Conservation (phyloP, 2,113 vertebrate genomes). For the Stegostoma tigrinum region DNA sequence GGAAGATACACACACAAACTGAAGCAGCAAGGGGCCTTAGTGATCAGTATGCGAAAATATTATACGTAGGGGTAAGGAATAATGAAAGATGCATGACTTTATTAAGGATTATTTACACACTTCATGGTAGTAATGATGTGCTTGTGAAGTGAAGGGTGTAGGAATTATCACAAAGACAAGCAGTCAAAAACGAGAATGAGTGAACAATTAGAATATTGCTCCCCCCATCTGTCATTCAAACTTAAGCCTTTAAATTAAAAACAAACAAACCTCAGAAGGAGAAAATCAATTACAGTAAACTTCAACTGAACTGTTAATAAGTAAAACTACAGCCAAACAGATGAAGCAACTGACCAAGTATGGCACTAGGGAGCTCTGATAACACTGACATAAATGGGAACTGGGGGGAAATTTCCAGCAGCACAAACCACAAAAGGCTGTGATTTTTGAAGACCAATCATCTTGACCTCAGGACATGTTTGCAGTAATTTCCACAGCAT, state of each 20-base stretch:
- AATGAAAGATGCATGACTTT: background rate
- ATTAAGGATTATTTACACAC: background rate
- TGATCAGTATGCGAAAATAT: background rate
- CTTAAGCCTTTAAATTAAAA: background rate
- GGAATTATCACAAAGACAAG: too few relatives aligned
- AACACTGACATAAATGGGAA: too few relatives aligned
- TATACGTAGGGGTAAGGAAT: background rate
- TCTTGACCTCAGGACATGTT: too few relatives aligned
- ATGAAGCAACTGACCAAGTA: too few relatives aligned
- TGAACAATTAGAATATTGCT: background rate
- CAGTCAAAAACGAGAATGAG: background rate
- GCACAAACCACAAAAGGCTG: too few relatives aligned
- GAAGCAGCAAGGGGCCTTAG: background rate
- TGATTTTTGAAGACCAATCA: too few relatives aligned
- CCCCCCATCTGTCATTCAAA: background rate
- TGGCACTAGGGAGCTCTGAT: too few relatives aligned
- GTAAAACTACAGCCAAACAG: background rate
- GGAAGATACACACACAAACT: background rate
- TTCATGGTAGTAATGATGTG: background rate
- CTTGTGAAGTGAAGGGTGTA: too few relatives aligned
- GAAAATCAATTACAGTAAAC: background rate
- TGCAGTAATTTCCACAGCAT: too few relatives aligned
- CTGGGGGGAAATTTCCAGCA: too few relatives aligned
- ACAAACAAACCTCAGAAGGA: background rate
- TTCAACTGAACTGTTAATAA: background rate